A percentile compares a stretch with the other conserved stretches of the same genome.
Conservation (phyloP, 2,888 invertebrate genomes). For the Polymixis flavicincta region DNA sequence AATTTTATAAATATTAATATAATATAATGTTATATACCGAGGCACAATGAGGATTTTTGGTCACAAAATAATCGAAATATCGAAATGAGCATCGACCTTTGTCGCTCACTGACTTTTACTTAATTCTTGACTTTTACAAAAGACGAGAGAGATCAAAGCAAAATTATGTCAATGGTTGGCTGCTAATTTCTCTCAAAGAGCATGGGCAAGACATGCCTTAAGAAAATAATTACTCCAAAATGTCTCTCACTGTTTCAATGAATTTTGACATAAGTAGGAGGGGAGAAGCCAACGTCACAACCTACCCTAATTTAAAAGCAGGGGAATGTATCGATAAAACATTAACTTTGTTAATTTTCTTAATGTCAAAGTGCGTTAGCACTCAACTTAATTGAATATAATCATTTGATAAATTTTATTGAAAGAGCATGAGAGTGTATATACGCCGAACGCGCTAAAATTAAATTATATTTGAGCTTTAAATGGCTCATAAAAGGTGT, state of each 20-base stretch:
- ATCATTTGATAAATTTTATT: slow-evolving; percentile 51
- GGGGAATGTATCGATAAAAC: slow-evolving; percentile 28
- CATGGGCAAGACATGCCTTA: background rate
- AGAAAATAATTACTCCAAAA: slow-evolving; percentile 24
- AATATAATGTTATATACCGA: background rate
- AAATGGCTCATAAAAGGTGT: slow-evolving; percentile 30
- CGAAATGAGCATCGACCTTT: background rate
- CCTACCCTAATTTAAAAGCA: slow-evolving; percentile 18
- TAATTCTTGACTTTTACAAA: background rate
- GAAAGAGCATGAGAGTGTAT: slow-evolving; percentile 14
- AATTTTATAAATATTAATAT: background rate
- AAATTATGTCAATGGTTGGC: background rate
- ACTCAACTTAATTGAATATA: slow-evolving; percentile 45
- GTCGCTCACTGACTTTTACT: background rate
- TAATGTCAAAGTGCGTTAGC: slow-evolving; percentile 29
- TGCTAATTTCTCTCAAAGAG: slow-evolving; percentile 3
- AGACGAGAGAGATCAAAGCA: background rate
- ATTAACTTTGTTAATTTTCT: slow-evolving; percentile 32
- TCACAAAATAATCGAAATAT: background rate
- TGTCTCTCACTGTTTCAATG: background rate
- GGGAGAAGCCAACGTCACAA: background rate
- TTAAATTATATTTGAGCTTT: slow-evolving; percentile 42
- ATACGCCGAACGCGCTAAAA: slow-evolving; percentile 27
- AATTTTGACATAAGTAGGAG: background rate
- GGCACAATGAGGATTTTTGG: background rate